Evolutionary conservation across 2,888 invertebrate genomes (phyloP).

Genomic region (Sphecodes monilicornis): DNA sequence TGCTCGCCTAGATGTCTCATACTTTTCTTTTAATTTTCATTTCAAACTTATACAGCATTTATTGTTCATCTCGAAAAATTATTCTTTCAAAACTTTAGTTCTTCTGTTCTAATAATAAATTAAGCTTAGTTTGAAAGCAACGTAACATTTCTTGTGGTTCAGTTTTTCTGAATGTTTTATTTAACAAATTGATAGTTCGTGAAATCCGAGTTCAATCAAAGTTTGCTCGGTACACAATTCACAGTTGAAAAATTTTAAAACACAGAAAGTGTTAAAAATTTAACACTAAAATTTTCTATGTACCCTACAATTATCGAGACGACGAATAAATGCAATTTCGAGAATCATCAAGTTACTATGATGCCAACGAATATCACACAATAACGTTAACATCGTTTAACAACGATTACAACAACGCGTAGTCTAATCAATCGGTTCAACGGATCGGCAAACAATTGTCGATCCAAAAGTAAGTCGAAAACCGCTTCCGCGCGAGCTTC

Average conservation of each 20-base stretch:
- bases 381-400: neutral
- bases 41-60: neutral
- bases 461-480: neutral
- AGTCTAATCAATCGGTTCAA: neutral
- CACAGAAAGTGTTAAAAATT: too few relatives aligned
- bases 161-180: neutral
- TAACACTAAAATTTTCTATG: neutral
- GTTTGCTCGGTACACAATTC: too few relatives aligned
- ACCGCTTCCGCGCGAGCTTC: too few relatives aligned
- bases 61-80: neutral
- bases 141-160: neutral
- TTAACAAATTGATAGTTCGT: neutral
- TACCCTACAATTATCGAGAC: neutral
- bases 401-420: neutral
- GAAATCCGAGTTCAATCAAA: neutral
- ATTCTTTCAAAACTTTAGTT: neutral
- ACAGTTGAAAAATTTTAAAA: neutral
- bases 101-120: neutral
- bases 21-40: neutral
- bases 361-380: neutral
- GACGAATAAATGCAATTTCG: neutral
- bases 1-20: neutral
- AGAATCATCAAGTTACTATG: neutral
- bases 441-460: neutral
- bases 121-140: neutral